Percentiles rank a stretch among this genome's conserved stretches.
Conservation (phyloP, 2,797 vertebrate species). For the Bryconaethiops microstoma region DNA sequence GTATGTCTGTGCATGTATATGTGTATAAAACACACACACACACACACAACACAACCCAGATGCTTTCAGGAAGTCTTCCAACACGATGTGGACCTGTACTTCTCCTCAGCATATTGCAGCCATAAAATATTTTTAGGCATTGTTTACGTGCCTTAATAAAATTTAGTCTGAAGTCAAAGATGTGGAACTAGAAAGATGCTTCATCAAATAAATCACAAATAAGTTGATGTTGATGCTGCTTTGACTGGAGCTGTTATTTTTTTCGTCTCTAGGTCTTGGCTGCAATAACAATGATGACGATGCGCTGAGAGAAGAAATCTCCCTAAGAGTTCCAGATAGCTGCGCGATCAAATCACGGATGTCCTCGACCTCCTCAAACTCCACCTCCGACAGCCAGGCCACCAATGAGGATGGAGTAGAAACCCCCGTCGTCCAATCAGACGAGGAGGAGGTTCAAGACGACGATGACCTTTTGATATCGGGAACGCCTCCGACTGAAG, state of each 20-base stretch:
- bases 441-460: constrained; percentile 81
- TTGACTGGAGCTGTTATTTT: neutral
- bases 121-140: too few species aligned
- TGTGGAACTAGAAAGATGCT: neutral
- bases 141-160: neutral
- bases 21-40: too few species aligned
- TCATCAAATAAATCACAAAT: neutral
- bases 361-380: constrained; percentile 86
- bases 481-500: constrained; percentile 43
- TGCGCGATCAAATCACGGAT: constrained; percentile 81
- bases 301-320: constrained; percentile 75
- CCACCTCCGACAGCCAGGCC: constrained; percentile 84
- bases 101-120: constrained; percentile 82
- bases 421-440: constrained; percentile 82
- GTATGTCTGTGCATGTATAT: too few species aligned
- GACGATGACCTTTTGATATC: constrained; percentile 67
- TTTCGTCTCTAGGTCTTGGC: constrained; percentile 20
- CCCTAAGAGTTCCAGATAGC: constrained; percentile 72
- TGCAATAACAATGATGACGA: constrained; percentile 54
- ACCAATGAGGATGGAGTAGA: constrained; percentile 76
- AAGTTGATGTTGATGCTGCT: neutral
- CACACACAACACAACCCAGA: too few species aligned
- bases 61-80: constrained; percentile 98
- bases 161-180: neutral
- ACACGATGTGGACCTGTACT: constrained; percentile 90